Evolutionary conservation across 2,113 vertebrate genomes (phyloP).

Genomic region (Bos indicus): DNA sequence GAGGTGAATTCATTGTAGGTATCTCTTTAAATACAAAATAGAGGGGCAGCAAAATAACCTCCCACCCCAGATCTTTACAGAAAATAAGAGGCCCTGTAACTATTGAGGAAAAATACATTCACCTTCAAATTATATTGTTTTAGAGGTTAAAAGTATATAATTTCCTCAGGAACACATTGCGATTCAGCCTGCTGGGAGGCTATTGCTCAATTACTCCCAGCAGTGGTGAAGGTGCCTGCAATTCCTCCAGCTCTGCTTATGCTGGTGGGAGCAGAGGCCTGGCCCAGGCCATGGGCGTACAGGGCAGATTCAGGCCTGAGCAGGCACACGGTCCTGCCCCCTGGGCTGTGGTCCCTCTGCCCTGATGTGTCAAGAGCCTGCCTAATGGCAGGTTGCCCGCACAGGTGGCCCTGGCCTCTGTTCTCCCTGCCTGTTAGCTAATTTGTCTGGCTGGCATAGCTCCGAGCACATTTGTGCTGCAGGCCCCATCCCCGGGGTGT

Average conservation of each 20-base stretch:
- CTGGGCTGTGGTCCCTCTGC: slow-evolving; percentile 31
- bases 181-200: slow-evolving; percentile 73
- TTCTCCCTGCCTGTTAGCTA: slow-evolving; percentile 25
- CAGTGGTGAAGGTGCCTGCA: slow-evolving; percentile 63
- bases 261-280: slow-evolving; percentile 62
- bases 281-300: slow-evolving; percentile 39
- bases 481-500: slow-evolving; percentile 1
- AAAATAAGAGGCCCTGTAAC: slow-evolving; percentile 75
- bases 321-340: slow-evolving; percentile 24
- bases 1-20: slow-evolving; percentile 49
- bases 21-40: slow-evolving; percentile 53
- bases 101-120: slow-evolving; percentile 68
- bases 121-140: slow-evolving; percentile 78
- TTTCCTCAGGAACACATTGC: slow-evolving; percentile 73
- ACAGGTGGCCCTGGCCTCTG: slow-evolving; percentile 43
- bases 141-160: slow-evolving; percentile 78
- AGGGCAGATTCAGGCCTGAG: slow-evolving; percentile 46
- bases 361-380: slow-evolving; percentile 52
- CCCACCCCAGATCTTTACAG: slow-evolving; percentile 61
- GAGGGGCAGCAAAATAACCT: slow-evolving; percentile 61
- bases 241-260: slow-evolving; percentile 59
- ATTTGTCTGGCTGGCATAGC: slow-evolving; percentile 39
- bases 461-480: not conserved
- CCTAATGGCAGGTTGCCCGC: slow-evolving; percentile 47
- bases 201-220: slow-evolving; percentile 79